Evolutionary conservation across 2,113 vertebrate genomes (phyloP), one percentile per base, ranked within the genome.

Genomic region (Chrysochloris asiatica): DNA sequence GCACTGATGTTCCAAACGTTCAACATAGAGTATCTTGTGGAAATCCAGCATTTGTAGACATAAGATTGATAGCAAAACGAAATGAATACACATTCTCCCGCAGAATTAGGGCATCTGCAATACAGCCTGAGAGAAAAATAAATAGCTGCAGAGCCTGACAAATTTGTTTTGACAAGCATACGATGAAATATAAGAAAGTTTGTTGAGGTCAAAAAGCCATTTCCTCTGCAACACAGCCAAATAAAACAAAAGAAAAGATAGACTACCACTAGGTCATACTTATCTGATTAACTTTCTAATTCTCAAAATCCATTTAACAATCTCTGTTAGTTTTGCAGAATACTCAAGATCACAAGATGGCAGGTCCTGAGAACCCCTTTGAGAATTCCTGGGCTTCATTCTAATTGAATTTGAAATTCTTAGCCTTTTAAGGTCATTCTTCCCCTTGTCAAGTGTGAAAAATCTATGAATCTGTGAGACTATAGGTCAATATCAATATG

Each of bases 111-210:
- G 1, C 26, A 38, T 30, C 38, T 86, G 14, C 33, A 93, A 41
- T 8, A 86, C 7, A 80, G 77, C n/a, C 43, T 65, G 12, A 45
- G 50, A 89, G 61, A 90, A 72, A 96, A 5, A 95, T 2, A 94
- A 93, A 87, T 1, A 73, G 14, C 45, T 87, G 52, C 28, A 93
- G 6, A 93, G 38, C 28, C 19, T 95, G 69, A 82, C 47, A 95
- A 86, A 33, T 65, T 0, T 89, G 91, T 96, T 83, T 69, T 94
- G 38, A 71, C 22, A 89, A 48, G 91, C 80, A n/a, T 71, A 88
- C 2, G 6, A 95, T 22, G 38, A 47, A 83, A 92, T 2, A 4
- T 71, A 36, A 56, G 13, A 77, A 95, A 92, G 4, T 69, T 4
- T 4, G 13, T 86, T 2, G 19, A 93, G 63, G 10, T 50, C 8